Base-by-base conservation (phyloP, 2,797 vertebrate species). In the Macrochelys suwanniensis region DNA sequence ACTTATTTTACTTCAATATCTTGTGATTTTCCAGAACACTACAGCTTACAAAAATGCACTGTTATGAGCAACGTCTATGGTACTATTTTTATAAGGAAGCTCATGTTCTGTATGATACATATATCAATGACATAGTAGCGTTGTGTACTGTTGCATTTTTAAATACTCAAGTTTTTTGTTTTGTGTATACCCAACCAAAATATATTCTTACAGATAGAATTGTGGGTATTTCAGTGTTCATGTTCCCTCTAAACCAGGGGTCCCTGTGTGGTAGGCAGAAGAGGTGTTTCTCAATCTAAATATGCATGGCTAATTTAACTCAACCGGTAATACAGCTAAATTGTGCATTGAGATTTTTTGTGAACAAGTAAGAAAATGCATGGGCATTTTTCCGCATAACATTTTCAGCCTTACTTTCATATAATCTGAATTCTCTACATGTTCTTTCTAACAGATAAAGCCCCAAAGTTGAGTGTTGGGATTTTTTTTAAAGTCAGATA, bases 281-380 rank as follows among this genome's bases (percentile, higher is more conserved):
- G 78, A 87, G 80, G 82, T 95, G 81, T 84, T 95, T 96, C 91
- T 93, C 83, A 31, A 94, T 94, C 57, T 92, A 96, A 97, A 89
- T 89, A 85, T 95, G 93, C 93, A 95, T 83, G 94, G 93, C 89
- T 88, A 96, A 97, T 97, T 97, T 96, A 96, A 96, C 96, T 96
- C 95, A 93, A 88, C 91, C 0, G 4, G 91, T 92, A 94, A 97
- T 96, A 97, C 93, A 96, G 93, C 93, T 97, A 96, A 97, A 85
- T 96, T 96, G 95, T 88, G 89, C 76, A 94, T 71, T 94, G 92
- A 97, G 96, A 94, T 90, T 93, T 95, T 96, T 95, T 93, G 92
- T 89, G 95, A 97, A 95, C 88, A 94, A 94, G 95, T 96, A 95
- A 96, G 95, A 97, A 96, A 97, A 97, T 94, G 94, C 96, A 95